Conservation (phyloP, 1,140 invertebrate genomes). For the Tachypleus tridentatus region DNA sequence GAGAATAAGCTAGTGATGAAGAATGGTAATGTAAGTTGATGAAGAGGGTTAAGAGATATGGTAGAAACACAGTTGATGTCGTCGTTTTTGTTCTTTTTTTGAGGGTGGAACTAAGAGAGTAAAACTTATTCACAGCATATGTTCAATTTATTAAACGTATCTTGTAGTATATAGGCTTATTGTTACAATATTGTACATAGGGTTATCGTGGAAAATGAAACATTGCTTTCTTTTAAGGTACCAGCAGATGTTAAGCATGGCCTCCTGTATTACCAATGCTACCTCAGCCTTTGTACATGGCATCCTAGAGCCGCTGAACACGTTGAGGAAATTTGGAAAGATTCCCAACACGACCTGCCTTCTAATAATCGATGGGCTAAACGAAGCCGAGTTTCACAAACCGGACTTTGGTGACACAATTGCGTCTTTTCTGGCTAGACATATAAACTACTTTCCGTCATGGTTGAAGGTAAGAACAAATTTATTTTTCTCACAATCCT, state of each 20-base stretch:
- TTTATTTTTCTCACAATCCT: too few species aligned
- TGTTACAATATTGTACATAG: too few species aligned
- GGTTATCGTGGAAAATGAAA: too few species aligned
- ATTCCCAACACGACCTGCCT: conserved; percentile 48
- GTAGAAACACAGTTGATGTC: too few species aligned
- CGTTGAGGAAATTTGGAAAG: conserved; percentile 56
- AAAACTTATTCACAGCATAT: too few species aligned
- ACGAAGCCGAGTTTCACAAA: conserved; percentile 87
- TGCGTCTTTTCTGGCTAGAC: conserved; percentile 72
- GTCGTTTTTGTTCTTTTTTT: too few species aligned
- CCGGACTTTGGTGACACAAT: conserved; percentile 87
- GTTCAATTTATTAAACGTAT: too few species aligned
- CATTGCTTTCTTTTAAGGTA: conserved; percentile 25
- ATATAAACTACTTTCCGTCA: conserved; percentile 66
- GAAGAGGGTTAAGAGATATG: too few species aligned
- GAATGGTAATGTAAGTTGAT: too few species aligned
- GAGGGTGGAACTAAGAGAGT: too few species aligned
- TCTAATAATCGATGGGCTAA: conserved; percentile 81
- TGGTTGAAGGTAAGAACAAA: conserved; percentile 58
- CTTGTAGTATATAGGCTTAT: too few species aligned
- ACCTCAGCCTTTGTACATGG: conserved; percentile 64
- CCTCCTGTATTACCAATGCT: conserved; percentile 82
- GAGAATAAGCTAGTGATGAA: too few species aligned
- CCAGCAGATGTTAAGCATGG: conserved; percentile 58
- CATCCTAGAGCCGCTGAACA: conserved; percentile 71